Evolutionary conservation across 53 echinoderm and acorn worm species (phyloP).

Genomic region (Zoroaster sp.): DNA sequence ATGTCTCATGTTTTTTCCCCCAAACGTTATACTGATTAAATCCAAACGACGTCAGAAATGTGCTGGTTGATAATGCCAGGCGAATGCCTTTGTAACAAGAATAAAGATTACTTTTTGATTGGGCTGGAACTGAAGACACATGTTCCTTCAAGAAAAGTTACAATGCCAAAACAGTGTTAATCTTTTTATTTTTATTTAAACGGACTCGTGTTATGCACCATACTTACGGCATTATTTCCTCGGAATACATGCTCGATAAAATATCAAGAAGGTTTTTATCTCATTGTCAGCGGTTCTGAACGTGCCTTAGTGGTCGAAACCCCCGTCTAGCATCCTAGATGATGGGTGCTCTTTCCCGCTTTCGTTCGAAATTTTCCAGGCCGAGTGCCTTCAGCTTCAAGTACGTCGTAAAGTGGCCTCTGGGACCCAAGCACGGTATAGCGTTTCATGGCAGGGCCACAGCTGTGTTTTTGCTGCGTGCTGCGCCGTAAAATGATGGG

Average conservation of each 20-base stretch:
- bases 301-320: not conserved
- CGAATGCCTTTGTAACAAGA: not conserved
- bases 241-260: not conserved
- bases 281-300: not conserved
- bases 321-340: not conserved
- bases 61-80: not conserved
- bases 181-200: not conserved
- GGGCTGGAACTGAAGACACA: not conserved
- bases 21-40: not conserved
- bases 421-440: not conserved
- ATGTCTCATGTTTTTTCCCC: not conserved
- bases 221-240: not conserved
- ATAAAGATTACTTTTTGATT: not conserved
- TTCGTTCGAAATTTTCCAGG: not conserved
- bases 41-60: not conserved
- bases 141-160: not conserved
- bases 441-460: constrained; percentile 4
- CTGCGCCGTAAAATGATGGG: not conserved
- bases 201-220: not conserved
- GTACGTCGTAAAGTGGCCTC: not conserved
- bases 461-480: not conserved
- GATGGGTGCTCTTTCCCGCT: not conserved
- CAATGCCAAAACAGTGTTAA: not conserved
- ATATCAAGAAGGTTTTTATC: not conserved
- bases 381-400: not conserved